A percentile compares a stretch with the other conserved stretches of the same genome.
These are phyloP conservation scores for Aphaenogaster rudis DNA, from an alignment of 1,140 invertebrate genomes.

Conservation along the genomic window DNA sequence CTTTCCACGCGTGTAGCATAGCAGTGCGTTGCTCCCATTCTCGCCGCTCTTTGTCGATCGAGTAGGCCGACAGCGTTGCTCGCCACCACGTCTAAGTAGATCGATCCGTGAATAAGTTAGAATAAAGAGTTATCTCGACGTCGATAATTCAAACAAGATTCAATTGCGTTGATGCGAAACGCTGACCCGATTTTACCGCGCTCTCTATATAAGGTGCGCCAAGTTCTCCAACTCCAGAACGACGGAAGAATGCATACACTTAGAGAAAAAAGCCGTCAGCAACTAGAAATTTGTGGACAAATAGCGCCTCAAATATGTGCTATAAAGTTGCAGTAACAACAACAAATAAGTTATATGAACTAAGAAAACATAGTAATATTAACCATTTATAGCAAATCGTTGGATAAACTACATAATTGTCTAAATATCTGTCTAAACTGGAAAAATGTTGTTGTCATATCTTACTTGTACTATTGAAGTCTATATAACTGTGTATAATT, in stretches of 20 bases:
- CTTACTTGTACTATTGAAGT: too few species aligned
- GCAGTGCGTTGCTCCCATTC: conserved; percentile 49
- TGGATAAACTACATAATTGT: too few species aligned
- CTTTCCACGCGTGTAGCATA: conserved; percentile 15
- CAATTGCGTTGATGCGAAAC: conserved; percentile 2
- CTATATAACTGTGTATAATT: too few species aligned
- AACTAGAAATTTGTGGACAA: too few species aligned
- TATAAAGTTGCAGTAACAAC: too few species aligned
- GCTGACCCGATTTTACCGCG: conserved; percentile 8
- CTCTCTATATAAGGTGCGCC: background rate
- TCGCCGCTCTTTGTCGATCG: conserved; percentile 24
- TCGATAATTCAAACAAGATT: conserved; percentile 47
- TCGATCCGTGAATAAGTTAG: conserved; percentile 22
- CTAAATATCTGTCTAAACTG: too few species aligned
- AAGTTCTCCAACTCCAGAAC: background rate
- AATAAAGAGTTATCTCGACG: conserved; percentile 15
- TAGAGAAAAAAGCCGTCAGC: background rate
- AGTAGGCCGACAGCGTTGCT: conserved; percentile 11
- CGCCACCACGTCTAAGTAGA: background rate
- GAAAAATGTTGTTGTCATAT: too few species aligned
- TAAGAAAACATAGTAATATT: too few species aligned
- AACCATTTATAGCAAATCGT: too few species aligned
- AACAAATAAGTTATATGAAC: too few species aligned
- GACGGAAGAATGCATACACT: background rate
- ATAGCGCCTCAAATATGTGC: too few species aligned